Conservation (phyloP, 2,888 invertebrate species). For the Mantis religiosa region DNA sequence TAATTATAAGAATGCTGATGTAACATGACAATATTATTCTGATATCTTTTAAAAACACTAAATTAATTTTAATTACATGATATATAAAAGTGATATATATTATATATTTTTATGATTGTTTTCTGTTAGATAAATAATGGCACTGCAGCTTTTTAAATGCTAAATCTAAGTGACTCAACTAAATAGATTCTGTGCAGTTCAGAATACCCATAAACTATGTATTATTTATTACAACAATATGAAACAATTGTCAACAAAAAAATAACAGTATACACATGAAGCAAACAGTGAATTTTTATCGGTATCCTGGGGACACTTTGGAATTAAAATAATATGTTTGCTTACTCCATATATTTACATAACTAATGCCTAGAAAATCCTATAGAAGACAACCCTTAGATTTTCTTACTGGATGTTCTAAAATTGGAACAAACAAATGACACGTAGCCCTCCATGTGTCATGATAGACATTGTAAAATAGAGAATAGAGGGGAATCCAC, state of each 20-base stretch:
- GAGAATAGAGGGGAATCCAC: no score
- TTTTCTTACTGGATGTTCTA: no score
- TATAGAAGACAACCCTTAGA: not conserved
- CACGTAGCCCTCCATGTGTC: no score
- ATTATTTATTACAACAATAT: not conserved
- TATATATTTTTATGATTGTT: no score
- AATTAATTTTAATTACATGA: no score
- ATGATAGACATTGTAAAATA: no score
- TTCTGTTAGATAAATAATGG: no score
- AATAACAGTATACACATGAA: not conserved
- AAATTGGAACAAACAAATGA: no score
- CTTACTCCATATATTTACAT: not conserved
- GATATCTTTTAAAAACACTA: no score
- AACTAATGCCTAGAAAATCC: not conserved
- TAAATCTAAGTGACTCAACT: not conserved
- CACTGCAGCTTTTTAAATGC: not conserved
- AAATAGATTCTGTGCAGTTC: not conserved
- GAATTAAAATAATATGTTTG: not conserved
- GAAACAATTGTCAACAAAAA: not conserved
- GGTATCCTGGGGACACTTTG: not conserved
- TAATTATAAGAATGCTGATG: no score
- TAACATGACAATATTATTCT: no score
- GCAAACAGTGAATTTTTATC: not conserved
- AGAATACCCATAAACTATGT: not conserved
- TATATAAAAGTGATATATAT: no score